phyloP scores from a whole-genome alignment of 2,113 vertebrate species.

The Bolborhynchus lineola region DNA sequence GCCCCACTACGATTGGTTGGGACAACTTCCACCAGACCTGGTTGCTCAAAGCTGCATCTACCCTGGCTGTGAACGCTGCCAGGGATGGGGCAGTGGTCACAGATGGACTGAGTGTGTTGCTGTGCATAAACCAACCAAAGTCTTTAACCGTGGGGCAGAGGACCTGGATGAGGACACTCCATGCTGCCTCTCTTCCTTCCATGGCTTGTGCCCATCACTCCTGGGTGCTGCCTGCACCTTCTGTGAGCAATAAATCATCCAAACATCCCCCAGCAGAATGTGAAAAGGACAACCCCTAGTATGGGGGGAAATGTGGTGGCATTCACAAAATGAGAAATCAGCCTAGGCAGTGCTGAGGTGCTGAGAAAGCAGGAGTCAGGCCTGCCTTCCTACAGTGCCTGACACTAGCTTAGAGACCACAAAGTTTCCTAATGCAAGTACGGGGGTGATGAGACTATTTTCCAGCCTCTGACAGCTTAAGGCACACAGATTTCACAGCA shows the following conservation, averaged over 20 bases:
- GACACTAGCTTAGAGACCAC: accelerated
- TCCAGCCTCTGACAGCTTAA: background rate
- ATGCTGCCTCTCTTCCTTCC: conserved; percentile 89
- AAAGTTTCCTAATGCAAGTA: accelerated
- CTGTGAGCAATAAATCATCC: conserved; percentile 90
- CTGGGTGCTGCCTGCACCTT: conserved; percentile 90
- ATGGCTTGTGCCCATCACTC: conserved; percentile 91
- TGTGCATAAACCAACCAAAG: conserved; percentile 88
- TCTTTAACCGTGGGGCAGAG: conserved; percentile 90
- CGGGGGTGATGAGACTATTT: background rate
- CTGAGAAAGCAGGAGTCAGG: background rate
- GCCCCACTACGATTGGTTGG: background rate
- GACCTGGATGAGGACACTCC: conserved; percentile 89
- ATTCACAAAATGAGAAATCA: accelerated
- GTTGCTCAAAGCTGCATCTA: background rate
- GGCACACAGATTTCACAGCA: background rate
- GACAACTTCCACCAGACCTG: background rate
- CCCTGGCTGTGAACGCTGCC: background rate
- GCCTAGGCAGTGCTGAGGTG: background rate
- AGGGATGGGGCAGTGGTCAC: conserved; percentile 13
- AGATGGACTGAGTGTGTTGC: conserved; percentile 33
- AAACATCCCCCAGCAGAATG: conserved; percentile 15
- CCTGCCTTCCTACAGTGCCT: background rate
- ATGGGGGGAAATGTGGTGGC: accelerated
- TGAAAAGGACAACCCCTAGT: accelerated